phyloP scores from a whole-genome alignment of 2,113 vertebrate species.

The Hirundichthys speculiger region DNA sequence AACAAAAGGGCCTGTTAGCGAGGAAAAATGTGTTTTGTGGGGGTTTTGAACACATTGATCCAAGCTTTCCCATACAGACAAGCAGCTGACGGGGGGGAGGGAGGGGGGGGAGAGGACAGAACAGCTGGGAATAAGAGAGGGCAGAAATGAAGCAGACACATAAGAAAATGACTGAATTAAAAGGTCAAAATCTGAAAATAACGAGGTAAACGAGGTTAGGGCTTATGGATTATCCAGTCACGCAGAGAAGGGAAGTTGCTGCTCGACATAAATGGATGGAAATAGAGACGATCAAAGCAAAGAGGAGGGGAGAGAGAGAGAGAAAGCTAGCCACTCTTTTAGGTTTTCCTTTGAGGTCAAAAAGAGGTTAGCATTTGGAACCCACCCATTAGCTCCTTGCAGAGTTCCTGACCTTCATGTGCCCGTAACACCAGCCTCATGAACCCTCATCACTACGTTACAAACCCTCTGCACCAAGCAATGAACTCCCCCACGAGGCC shows the following conservation, averaged over 20 bases:
- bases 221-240: background rate
- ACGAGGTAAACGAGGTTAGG: slow-evolving; percentile 15
- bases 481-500: slow-evolving; percentile 68
- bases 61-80: slow-evolving; percentile 23
- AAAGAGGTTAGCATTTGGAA: slow-evolving; percentile 15
- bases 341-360: slow-evolving; percentile 28
- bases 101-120: background rate
- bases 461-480: slow-evolving; percentile 26
- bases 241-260: background rate
- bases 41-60: slow-evolving; percentile 61
- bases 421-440: slow-evolving; percentile 56
- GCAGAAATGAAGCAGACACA: slow-evolving; percentile 9
- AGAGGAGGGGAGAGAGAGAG: too few species aligned
- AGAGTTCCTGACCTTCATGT: slow-evolving; percentile 56
- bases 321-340: background rate
- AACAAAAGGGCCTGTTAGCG: slow-evolving; percentile 34
- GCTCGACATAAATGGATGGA: background rate
- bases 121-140: background rate
- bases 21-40: slow-evolving; percentile 19
- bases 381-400: slow-evolving; percentile 15
- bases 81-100: background rate
- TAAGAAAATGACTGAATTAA: slow-evolving; percentile 13
- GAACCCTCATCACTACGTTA: slow-evolving; percentile 59
- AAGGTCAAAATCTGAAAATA: slow-evolving; percentile 14
- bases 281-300: background rate